Percentiles rank a stretch among this genome's conserved stretches.
These are phyloP conservation scores for Fopius arisanus DNA, from an alignment of 1,140 invertebrate species.

Conservation along the genomic window DNA sequence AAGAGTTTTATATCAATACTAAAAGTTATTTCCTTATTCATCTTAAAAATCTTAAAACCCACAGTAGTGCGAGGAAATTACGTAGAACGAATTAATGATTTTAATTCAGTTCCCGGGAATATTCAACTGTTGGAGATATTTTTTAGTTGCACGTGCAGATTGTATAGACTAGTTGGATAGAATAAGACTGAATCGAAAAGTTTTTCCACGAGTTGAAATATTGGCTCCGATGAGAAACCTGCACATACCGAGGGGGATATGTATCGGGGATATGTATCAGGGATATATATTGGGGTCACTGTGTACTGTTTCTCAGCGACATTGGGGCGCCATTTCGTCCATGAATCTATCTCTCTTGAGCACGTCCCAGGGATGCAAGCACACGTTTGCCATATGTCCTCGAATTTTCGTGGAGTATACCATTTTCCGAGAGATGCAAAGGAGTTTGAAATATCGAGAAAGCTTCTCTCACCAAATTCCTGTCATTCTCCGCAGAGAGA, in stretches of 20 bases:
- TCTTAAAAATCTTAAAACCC: too few species aligned
- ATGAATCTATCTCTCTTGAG: conserved; percentile 31
- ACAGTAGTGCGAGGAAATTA: too few species aligned
- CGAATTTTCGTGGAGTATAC: background rate
- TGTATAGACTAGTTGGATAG: background rate
- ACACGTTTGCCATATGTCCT: background rate
- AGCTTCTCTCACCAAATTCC: background rate
- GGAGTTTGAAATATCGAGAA: background rate
- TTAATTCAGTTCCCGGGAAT: too few species aligned
- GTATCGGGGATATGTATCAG: conserved; percentile 1
- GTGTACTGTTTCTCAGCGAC: conserved; percentile 16
- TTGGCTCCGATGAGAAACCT: conserved; percentile 1
- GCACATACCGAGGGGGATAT: background rate
- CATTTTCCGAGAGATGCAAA: background rate
- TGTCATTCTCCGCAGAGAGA: background rate
- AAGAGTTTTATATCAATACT: too few species aligned
- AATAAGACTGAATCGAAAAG: conserved; percentile 20
- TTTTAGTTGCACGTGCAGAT: background rate
- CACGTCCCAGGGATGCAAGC: background rate
- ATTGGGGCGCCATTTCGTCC: conserved; percentile 35
- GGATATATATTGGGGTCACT: background rate
- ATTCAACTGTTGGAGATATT: too few species aligned
- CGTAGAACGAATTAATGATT: too few species aligned
- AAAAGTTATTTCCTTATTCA: too few species aligned
- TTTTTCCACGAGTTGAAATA: conserved; percentile 24